Evolutionary conservation across 2,888 invertebrate genomes (phyloP), one percentile per base, ranked within the genome.

Genomic region (Ellobium chinense): DNA sequence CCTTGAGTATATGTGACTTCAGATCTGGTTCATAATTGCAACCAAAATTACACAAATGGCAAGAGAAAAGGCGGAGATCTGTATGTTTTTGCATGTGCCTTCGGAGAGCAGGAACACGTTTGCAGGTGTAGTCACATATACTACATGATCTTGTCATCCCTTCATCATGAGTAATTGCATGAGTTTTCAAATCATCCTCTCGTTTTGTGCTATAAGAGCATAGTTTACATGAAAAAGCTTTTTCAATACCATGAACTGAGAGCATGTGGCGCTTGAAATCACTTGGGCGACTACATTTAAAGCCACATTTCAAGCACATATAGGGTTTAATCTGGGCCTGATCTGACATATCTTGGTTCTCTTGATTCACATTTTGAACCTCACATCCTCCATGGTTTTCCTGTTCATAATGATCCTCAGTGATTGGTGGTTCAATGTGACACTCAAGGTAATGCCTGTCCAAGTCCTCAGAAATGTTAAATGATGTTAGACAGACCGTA

Each of bases 11-110:
- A 63, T 74, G 74, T 31, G 74, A 74, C 31, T 14, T 63, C n/a
- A 74, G 18, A 46, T 74, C 73, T 46, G 74, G 63, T 29, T 74
- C 63, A 31, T 74, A 74, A 29, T 74, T 74, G 18, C 74, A 74
- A 7, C 46, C 18, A 34, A 74, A 74, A 37, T 63, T 31, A 63
- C 74, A 74, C 4, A 63, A 24, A 24, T 74, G 39, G 31, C 74
- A 74, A 1, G 74, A 62, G 63, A 74, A 74, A 3, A 74, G 31
- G 7, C 29, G 27, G n/a, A 74, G 21, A 31, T 74, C 74, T 21
- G 27, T 39, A 18, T 74, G 74, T n/a, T 74, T 74, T 54, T 21
- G 21, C 63, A 63, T 54, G 34, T 74, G 74, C 39, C 63, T 74
- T 9, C 63, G 27, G 3, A 74, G 46, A 63, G 74, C 39, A 31